Evolutionary conservation across 2,113 vertebrate genomes (phyloP), one percentile per base, ranked within the genome.

Genomic region (Hippocampus guttulatus): DNA sequence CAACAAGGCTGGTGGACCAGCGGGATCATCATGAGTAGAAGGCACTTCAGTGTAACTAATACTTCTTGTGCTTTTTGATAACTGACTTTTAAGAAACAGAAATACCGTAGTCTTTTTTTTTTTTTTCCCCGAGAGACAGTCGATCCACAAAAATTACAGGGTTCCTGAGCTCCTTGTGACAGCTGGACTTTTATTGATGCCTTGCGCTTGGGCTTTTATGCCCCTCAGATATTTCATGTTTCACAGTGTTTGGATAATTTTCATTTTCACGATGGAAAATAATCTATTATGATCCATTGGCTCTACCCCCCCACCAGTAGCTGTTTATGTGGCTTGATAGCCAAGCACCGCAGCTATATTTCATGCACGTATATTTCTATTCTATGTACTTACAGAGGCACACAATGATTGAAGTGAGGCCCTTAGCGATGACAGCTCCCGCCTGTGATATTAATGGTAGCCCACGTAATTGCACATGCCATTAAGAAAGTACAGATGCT

Each of bases 401-500:
- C 43, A 60, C 27, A 64, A 74, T 87, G 85, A 88, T 77, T 86
- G 83, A 85, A 89, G 85, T 78, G 86, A 84, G 82, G 83, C 83
- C 83, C 81, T 78, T 69, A 78, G 83, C 79, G 57, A n/a, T 85
- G 82, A 81, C 85, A 86, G 67, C 71, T 68, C 77, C 85, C 81
- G 84, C 82, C 80, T 83, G 64, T 71, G 77, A 87, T 87, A 86
- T 90, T 91, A 92, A 91, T 92, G 88, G 79, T 82, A 87, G 90
- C 90, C 88, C 89, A 90, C 79, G 79, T 88, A 92, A 93, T 91
- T 93, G 92, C 86, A 80, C 90, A 89, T 88, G 88, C 91, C 91
- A 93, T 92, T 93, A 94, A 90, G 92, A 91, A 92, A 91, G 89
- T 88, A 80, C 90, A 85, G 92, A 94, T 92, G 90, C 92, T 93